phyloP scores from a whole-genome alignment of 2,888 invertebrate genomes.

The Agonopterix arenella region DNA sequence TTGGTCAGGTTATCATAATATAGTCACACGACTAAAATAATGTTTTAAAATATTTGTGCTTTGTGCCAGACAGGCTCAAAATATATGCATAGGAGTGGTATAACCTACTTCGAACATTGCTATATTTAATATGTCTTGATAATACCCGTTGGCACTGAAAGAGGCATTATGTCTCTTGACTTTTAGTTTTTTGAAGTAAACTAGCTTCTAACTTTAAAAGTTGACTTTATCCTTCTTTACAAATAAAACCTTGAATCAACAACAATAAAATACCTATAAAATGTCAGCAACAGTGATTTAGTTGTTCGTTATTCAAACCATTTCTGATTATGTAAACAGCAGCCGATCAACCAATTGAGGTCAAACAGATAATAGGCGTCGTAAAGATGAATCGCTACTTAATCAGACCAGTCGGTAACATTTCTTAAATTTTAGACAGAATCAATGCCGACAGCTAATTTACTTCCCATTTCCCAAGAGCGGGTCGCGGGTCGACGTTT shows the following conservation, averaged over 20 bases:
- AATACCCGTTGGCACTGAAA: too few species aligned
- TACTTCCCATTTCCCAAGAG: conserved; percentile 44
- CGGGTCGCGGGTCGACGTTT: conserved; percentile 53
- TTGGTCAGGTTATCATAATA: too few species aligned
- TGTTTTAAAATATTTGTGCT: too few species aligned
- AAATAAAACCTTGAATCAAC: not conserved
- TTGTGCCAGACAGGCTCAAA: too few species aligned
- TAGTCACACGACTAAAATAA: too few species aligned
- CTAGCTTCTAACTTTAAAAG: too few species aligned
- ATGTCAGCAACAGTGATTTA: conserved; percentile 12
- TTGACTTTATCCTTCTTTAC: not conserved
- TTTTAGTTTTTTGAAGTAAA: too few species aligned
- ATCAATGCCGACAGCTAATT: conserved; percentile 26
- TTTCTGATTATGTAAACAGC: not conserved
- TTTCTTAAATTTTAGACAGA: not conserved
- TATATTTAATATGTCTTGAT: too few species aligned
- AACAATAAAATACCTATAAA: too few species aligned
- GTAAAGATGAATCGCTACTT: not conserved
- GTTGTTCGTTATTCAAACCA: conserved; percentile 14
- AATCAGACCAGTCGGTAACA: not conserved
- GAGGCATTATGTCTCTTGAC: too few species aligned
- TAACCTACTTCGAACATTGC: too few species aligned
- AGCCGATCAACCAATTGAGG: not conserved
- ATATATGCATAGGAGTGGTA: too few species aligned
- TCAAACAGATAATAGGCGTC: not conserved